Evolutionary conservation across 2,113 vertebrate species (phyloP), one percentile per base, ranked within the genome.

Genomic region (Apodemus speciosus): DNA sequence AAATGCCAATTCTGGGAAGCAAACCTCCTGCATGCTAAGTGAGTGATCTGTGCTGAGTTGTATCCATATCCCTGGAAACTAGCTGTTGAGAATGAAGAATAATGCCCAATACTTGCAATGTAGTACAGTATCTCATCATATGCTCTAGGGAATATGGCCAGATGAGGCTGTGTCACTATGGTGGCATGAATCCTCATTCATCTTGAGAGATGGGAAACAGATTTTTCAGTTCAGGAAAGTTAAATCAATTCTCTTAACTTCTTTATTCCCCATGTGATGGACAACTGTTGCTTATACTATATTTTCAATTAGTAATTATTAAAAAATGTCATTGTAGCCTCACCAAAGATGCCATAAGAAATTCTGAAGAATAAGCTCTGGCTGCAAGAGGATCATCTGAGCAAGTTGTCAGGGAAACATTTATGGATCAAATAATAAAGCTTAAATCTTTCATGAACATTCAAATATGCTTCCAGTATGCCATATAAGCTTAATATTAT

Each of bases 191-290:
- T 77, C 73, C 53, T 68, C 0, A 94, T 68, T 89, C 20, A 51
- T 16, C 13, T 58, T 88, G 30, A 38, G 86, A 76, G 81, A 83
- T 46, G 16, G 85, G 49, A 89, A 64, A 73, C 1, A 85, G 2
- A 75, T 62, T 27, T 51, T 94, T n/a, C 10, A 89, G 27, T 9
- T 30, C 88, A 84, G 62, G 16, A 56, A 32, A 77, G 43, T 35
- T 91, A 38, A 96, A 89, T 91, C 3, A 40, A 10, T 91, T 88
- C 2, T 15, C 46, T 73, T n/a, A 66, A 68, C 14, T 95, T 92
- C 73, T 18, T 23, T 14, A 58, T 90, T 84, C 76, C 15, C 15
- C 64, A 0, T 68, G 30, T 46, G 56, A 73, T 53, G 7, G 27
- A 16, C 68, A 88, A 85, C 35, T 77, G 2, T 35, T 20, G 51